Evolutionary conservation across 2,113 vertebrate species (phyloP).

Genomic region (Aphelocoma coerulescens): DNA sequence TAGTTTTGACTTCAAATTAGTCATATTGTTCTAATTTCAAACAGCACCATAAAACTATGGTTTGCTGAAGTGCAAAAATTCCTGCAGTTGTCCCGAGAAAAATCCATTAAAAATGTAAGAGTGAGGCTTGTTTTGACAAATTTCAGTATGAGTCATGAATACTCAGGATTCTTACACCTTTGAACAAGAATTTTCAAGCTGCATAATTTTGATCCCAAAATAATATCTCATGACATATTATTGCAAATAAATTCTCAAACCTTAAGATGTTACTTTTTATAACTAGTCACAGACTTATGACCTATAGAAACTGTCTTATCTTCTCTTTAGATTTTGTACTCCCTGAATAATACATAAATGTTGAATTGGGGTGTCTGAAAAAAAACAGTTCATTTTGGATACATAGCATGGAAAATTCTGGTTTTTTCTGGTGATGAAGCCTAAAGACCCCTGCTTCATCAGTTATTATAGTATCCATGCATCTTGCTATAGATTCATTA

Average conservation of each 20-base stretch:
- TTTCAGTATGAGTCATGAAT: background rate
- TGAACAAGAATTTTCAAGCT: background rate
- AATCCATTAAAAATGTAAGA: background rate
- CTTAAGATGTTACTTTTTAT: background rate
- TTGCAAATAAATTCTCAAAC: background rate
- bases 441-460: background rate
- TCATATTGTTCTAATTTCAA: background rate
- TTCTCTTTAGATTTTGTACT: background rate
- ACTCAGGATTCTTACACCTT: background rate
- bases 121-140: constrained; percentile 16
- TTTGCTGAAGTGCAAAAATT: background rate
- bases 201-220: constrained; percentile 38
- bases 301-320: background rate
- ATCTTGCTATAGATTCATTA: background rate
- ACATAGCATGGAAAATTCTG: background rate
- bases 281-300: background rate
- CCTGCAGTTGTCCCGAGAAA: background rate
- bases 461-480: background rate
- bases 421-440: background rate
- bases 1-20: background rate
- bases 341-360: background rate
- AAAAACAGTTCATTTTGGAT: background rate
- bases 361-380: background rate
- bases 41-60: background rate
- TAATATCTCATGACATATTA: background rate